Base-by-base conservation (phyloP, 2,888 invertebrate genomes). In the Bruchidius siliquastri region DNA sequence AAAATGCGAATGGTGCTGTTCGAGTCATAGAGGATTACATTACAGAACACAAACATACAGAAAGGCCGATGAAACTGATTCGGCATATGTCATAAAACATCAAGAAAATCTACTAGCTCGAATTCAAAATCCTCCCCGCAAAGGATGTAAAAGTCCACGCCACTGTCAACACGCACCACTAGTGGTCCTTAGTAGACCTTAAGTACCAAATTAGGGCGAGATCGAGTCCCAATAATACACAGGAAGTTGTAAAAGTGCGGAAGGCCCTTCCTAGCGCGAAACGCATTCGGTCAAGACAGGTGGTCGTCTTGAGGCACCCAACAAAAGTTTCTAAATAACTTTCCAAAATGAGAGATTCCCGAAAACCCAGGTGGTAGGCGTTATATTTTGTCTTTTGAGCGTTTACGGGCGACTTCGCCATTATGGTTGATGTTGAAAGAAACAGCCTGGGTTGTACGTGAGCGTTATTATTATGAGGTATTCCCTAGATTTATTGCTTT, bases 311-410 rank as follows among this genome's bases (percentile, higher is more conserved):
- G 78, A 80, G 79, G 77, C 77, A 74, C 67, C 21, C 74, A 74
- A 68, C 71, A 76, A 74, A 76, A 69, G 68, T 68, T 75, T 76
- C 73, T 71, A 70, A 66, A 66, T 22, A 66, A 21, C 71, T 71
- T 30, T 32, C 8, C 26, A 69, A 72, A 68, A 69, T 26, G 72
- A 69, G 71, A 72, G 74, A 76, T 76, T 78, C 78, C 74, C 75
- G 74, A 77, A 81, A 82, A 80, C 79, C 83, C 83, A 83, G 83
- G 82, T 83, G 83, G 81, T 78, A 82, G 82, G 82, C 83, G 83
- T 83, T 81, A 82, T 80, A 81, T 82, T 82, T 79, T 76, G 78
- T 78, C 77, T 78, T 77, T 75, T 69, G 74, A 75, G 73, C 22
- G 49, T 68, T 68, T 21, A 21, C 71, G 68, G 67, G 71, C 69